Evolutionary conservation across 2,113 vertebrate genomes (phyloP), one percentile per base, ranked within the genome.

Genomic region (Oreocharis arfaki): DNA sequence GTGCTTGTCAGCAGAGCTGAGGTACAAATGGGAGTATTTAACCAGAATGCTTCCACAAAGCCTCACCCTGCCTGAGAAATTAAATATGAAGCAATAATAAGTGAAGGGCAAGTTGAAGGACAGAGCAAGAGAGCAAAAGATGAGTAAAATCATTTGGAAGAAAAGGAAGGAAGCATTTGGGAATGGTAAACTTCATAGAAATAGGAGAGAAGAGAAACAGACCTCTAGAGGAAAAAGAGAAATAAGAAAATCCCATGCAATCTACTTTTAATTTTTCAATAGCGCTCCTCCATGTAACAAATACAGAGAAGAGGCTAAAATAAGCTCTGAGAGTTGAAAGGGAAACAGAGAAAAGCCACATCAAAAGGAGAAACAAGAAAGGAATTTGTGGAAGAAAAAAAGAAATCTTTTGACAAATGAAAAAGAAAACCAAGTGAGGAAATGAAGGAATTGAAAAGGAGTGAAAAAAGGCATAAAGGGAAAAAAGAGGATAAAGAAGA

Each of bases 221-320:
- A n/a, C 17, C 76, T 89, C 79, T 70, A 56, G 85, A 76, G 60
- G 26, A 70, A 87, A 89, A 80, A 56, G 42, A 82, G 52, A 86
- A 96, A 90, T 86, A 93, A 63, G 93, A 95, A 95, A 93, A 88
- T 95, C 60, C 71, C 44, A 53, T 78, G 56, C 88, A 96, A 96
- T 91, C 79, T 88, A 96, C 86, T 92, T 94, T 67, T 95, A 92
- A 93, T 96, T 95, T 97, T 96, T 96, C 91, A 92, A 71, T 89
- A 92, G 83, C 1, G 0, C 56, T 96, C 56, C 37, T 95, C 73
- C 39, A 57, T 33, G 56, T 60, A 93, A 52, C 79, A 97, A 95
- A 90, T 89, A 93, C 49, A 88, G 87, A 52, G 79, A 94, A 88
- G 68, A 75, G 93, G 90, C 90, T 86, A 88, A 91, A 95, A 93